Base-by-base conservation (phyloP, 2,113 vertebrate species). In the Phylloscopus trochiloides region DNA sequence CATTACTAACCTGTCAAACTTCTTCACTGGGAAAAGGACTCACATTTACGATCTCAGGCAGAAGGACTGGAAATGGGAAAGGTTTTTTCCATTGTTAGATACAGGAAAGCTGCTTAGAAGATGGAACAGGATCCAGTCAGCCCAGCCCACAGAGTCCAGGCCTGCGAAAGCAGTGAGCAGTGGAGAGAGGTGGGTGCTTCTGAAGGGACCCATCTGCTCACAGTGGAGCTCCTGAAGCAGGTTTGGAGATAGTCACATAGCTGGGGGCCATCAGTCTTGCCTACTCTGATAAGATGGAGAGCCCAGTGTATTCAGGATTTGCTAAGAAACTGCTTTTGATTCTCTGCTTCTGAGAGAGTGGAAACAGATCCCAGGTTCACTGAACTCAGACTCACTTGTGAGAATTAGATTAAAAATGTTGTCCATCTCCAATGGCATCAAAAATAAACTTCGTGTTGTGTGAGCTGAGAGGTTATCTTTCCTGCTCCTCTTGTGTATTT, bases 1-100 rank as follows among this genome's bases (percentile, higher is more conserved):
- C 74, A 43, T 20, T n/a, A 73, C 77, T 94, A 95, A 84, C 92
- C 81, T 87, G 83, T 95, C 88, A 92, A 82, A 79, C 24, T 57
- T 95, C 89, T 86, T 94, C 86, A 72, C 73, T 51, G 81, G 72
- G 89, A 71, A 85, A 91, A 91, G 57, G 70, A 63, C 31, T 84
- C 65, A 45, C 51, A 78, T 86, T 84, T 95, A 73, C 18, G 72
- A 68, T 91, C 54, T 72, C 31, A 61, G 54, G 55, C 48, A 73
- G 55, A 65, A 42, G 19, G 36, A 77, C 36, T 72, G n/a, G 59
- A 84, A 92, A 87, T 14, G 9, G 17, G 31, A 31, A 90, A 65
- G 18, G 55, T 28, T 40, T 55, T 83, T 91, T 71, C 94, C 38
- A 70, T 88, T 5, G 3, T 86, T 73, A 89, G 34, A 52, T 91